Evolutionary conservation across 2,113 vertebrate species (phyloP).

Genomic region (Balaeniceps rex): DNA sequence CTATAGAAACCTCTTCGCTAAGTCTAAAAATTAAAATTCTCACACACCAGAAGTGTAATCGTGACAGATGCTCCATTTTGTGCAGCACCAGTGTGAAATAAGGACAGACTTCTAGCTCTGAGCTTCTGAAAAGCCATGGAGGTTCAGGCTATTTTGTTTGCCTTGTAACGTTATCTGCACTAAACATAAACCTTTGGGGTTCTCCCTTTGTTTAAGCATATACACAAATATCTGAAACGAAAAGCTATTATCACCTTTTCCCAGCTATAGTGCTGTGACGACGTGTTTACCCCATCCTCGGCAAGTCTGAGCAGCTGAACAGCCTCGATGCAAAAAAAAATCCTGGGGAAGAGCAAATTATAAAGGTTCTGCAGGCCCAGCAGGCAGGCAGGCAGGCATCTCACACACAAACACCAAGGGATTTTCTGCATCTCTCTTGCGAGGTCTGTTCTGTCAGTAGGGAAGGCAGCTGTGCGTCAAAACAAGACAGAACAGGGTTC

Average conservation of each 20-base stretch:
- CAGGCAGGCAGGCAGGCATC: background rate
- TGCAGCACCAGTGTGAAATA: conserved; percentile 37
- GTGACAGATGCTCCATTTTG: conserved; percentile 54
- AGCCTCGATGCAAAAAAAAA: background rate
- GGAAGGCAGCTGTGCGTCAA: background rate
- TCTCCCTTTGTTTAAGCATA: background rate
- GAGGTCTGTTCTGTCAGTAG: background rate
- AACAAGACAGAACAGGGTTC: background rate
- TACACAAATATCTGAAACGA: background rate
- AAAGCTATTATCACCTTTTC: background rate
- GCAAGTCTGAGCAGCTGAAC: background rate
- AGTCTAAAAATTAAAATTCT: conserved; percentile 26
- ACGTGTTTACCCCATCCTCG: background rate
- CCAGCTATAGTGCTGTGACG: background rate
- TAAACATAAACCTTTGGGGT: background rate
- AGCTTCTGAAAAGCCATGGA: background rate
- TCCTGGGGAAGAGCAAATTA: background rate
- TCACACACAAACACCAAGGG: background rate
- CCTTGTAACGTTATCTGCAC: background rate
- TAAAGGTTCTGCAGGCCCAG: background rate
- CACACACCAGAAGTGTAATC: conserved; percentile 18
- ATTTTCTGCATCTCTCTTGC: background rate
- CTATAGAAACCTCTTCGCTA: background rate
- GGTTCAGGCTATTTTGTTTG: background rate
- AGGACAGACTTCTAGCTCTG: background rate